Base-by-base conservation (phyloP, 2,113 vertebrate species). In the Hemibagrus wyckioides region DNA sequence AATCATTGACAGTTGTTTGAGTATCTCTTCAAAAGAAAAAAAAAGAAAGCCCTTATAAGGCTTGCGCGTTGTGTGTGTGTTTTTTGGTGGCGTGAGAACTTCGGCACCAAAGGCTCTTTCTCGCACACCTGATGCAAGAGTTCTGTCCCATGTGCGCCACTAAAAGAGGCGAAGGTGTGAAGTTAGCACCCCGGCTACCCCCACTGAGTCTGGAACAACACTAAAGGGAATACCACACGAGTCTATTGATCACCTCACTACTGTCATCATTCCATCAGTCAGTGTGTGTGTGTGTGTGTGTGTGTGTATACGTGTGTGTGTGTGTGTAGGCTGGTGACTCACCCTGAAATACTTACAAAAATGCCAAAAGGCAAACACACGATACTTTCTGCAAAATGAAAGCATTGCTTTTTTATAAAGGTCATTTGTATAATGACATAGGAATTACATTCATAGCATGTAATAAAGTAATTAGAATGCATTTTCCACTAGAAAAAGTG, bases 141-240 rank as follows among this genome's bases (percentile, higher is more conserved):
- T 6, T 89, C 56, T 67, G 28, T 52, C 33, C 28, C 73, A 54
- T 75, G 41, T 87, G 48, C 25, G 44, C 82, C 57, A 82, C 41
- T 76, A 93, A 92, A 94, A 85, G 90, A 92, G 85, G 81, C 89
- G 19, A 84, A 94, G 93, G 94, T 94, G 94, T 91, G 94, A 95
- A 89, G 92, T 94, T 94, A 90, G 87, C 94, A 94, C 94, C 83
- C 65, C 54, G 89, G 57, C 81, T 56, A 85, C 91, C 91, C 90
- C 92, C 83, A 1, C 91, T 54, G 91, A 91, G 93, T 91, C 93
- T 93, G 92, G 90, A 92, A 92, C 90, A 94, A 94, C 94, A 94
- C 81, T 87, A 56, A 63, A 28, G 75, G 82, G 57, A 56, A 88
- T 86, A 52, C 76, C 69, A 80, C 83, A 87, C 59, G 36, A 80